A percentile compares a stretch with the other conserved stretches of the same genome.
Evolutionary conservation across 2,113 vertebrate genomes (phyloP).

Genomic region (Bufo gargarizans): DNA sequence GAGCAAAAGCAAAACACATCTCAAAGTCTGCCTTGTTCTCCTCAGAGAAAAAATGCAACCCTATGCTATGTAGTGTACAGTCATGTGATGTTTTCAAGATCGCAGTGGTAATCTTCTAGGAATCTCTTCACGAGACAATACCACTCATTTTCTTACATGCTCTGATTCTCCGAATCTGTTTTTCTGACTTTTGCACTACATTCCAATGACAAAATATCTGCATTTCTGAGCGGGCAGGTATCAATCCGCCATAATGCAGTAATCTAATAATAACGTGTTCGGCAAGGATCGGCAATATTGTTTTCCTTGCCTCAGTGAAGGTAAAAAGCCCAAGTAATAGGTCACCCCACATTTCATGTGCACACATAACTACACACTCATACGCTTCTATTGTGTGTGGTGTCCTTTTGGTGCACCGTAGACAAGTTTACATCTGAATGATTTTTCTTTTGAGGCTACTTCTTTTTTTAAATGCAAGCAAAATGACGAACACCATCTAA

Average conservation of each 20-base stretch:
- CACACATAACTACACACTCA: too few species aligned
- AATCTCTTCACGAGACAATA: slow-evolving; percentile 31
- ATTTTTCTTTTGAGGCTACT: too few species aligned
- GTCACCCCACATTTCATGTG: too few species aligned
- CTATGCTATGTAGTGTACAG: slow-evolving; percentile 24
- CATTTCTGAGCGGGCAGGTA: not conserved
- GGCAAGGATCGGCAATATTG: not conserved
- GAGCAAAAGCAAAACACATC: slow-evolving; percentile 37
- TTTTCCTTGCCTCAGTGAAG: not conserved
- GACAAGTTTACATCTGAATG: too few species aligned
- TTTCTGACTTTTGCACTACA: slow-evolving; percentile 10
- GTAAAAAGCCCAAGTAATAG: too few species aligned
- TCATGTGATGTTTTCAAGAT: slow-evolving; percentile 58
- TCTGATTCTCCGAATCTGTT: slow-evolving; percentile 49
- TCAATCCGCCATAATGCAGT: too few species aligned
- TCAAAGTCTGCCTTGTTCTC: slow-evolving; percentile 55
- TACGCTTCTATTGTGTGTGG: too few species aligned
- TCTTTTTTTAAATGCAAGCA: too few species aligned
- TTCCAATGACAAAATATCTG: slow-evolving; percentile 13
- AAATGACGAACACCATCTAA: too few species aligned
- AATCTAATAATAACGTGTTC: too few species aligned
- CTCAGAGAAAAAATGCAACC: slow-evolving; percentile 1
- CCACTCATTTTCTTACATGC: slow-evolving; percentile 23
- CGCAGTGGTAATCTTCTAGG: slow-evolving; percentile 54
- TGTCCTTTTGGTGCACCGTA: too few species aligned